A percentile compares a stretch with the other conserved stretches of the same genome.
Evolutionary conservation across 2,797 vertebrate genomes (phyloP).

Genomic region (Platyrinchus mystaceus): DNA sequence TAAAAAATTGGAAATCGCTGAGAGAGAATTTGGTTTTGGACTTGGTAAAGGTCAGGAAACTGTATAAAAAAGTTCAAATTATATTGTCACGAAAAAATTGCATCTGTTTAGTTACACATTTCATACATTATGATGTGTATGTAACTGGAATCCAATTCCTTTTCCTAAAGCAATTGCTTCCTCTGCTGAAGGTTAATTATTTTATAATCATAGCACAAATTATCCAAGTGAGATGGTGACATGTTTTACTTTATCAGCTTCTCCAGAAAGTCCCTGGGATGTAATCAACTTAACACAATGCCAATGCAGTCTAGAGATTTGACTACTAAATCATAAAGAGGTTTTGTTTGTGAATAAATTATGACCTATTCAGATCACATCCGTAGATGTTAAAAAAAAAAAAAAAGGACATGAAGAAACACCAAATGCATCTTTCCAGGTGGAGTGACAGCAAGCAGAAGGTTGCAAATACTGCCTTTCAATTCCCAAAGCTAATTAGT

Average conservation of each 20-base stretch:
- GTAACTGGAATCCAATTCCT: background rate
- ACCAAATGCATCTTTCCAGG: background rate
- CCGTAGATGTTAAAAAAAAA: background rate
- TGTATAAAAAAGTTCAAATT: background rate
- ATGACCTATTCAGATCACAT: background rate
- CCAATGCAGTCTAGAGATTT: background rate
- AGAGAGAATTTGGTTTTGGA: background rate
- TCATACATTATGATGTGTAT: background rate
- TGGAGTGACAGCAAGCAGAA: background rate
- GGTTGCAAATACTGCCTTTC: background rate
- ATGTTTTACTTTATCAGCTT: background rate
- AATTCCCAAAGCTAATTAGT: background rate
- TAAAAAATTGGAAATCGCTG: background rate
- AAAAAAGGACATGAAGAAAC: accelerated
- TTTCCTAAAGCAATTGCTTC: background rate
- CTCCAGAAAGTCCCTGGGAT: background rate
- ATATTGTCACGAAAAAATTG: background rate
- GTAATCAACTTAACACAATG: background rate
- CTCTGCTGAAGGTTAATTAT: background rate
- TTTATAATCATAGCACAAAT: background rate
- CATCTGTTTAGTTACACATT: background rate
- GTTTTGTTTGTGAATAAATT: background rate
- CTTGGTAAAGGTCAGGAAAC: background rate
- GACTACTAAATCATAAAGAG: background rate
- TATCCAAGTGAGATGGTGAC: background rate